Percentiles rank a stretch among this genome's conserved stretches.
phyloP scores from a whole-genome alignment of 2,888 invertebrate species.

The Lasioglossum leucozonium region DNA sequence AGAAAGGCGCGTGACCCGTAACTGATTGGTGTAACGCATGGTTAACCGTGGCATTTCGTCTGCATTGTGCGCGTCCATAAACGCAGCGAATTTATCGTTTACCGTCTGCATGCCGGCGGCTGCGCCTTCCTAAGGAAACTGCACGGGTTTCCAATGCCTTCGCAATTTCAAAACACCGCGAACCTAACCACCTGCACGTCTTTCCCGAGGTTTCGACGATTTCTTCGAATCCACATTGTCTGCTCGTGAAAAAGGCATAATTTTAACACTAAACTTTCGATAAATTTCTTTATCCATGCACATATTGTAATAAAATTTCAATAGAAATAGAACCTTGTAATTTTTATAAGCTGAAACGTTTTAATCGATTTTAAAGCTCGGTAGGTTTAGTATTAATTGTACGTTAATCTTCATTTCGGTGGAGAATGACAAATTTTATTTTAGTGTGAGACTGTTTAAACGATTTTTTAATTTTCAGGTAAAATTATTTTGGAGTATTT shows the following conservation, averaged over 20 bases:
- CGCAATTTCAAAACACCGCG: not conserved
- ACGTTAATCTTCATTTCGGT: not conserved
- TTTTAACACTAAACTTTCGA: too few species aligned
- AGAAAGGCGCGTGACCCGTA: conserved; percentile 66
- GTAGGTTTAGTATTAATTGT: too few species aligned
- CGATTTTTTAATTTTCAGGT: not conserved
- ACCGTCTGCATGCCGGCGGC: conserved; percentile 1
- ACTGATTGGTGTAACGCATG: conserved; percentile 68
- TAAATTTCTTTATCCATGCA: too few species aligned
- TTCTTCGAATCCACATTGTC: not conserved
- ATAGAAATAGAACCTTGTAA: too few species aligned
- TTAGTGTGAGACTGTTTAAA: not conserved
- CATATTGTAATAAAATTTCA: too few species aligned
- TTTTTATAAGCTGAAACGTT: too few species aligned
- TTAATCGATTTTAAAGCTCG: too few species aligned
- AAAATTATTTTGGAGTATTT: not conserved
- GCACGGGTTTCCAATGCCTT: not conserved
- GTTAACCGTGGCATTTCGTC: conserved; percentile 58
- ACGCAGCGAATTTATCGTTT: conserved; percentile 40
- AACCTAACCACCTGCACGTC: not conserved
- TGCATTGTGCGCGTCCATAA: conserved; percentile 36
- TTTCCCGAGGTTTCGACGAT: not conserved
- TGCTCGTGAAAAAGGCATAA: not conserved
- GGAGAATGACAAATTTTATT: not conserved
- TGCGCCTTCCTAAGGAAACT: not conserved